Conservation (phyloP, 1,140 invertebrate species). For the Conopomorpha cramerella region DNA sequence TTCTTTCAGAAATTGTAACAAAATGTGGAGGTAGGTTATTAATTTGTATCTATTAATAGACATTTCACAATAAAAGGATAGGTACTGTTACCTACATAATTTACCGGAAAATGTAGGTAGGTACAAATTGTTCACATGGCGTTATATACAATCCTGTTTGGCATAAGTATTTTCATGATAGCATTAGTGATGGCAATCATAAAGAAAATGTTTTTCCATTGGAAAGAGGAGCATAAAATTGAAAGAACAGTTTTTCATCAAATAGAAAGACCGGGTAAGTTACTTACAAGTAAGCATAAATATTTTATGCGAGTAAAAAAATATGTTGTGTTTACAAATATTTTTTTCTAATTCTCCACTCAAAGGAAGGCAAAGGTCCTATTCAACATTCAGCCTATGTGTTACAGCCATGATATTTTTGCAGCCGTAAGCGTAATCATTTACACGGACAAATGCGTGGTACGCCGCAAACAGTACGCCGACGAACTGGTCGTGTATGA, state of each 20-base stretch:
- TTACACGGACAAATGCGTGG: constrained; percentile 19
- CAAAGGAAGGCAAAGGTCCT: no score
- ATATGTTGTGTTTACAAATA: no score
- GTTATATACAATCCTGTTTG: constrained; percentile 46
- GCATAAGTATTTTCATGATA: constrained; percentile 48
- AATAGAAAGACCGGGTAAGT: constrained; percentile 24
- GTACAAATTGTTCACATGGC: constrained; percentile 21
- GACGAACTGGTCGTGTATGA: constrained; percentile 14
- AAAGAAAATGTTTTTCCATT: constrained; percentile 47
- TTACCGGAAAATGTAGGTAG: no score
- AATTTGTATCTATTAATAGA: background rate
- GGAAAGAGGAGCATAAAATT: constrained; percentile 43
- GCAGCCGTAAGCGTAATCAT: constrained; percentile 24
- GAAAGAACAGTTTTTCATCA: constrained; percentile 20
- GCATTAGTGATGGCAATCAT: constrained; percentile 41
- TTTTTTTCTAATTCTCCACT: no score
- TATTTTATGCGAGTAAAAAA: background rate
- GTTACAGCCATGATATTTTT: constrained; percentile 6
- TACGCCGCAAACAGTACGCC: constrained; percentile 10
- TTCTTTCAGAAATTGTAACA: no score
- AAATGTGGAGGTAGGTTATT: background rate
- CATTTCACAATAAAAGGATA: background rate
- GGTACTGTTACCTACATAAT: no score
- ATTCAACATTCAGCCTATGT: no score
- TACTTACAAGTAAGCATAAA: background rate